Conservation (phyloP, 2,888 invertebrate genomes). For the Coenonympha glycerion region DNA sequence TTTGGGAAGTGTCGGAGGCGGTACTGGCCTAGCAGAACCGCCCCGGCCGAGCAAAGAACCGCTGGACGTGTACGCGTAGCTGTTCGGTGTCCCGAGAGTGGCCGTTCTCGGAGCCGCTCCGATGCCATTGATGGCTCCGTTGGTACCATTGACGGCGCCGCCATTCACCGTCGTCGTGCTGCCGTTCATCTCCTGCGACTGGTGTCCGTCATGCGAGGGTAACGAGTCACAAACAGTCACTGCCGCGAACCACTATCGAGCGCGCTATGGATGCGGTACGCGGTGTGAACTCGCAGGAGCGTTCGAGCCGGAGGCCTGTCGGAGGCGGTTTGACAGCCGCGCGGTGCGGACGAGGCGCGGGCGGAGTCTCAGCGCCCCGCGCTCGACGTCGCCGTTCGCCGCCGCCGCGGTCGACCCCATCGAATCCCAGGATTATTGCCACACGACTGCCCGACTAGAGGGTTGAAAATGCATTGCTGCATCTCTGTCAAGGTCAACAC, state of each 20-base stretch:
- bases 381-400: conserved; percentile 47
- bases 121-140: conserved; percentile 63
- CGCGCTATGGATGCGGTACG: conserved; percentile 53
- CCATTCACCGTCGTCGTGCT: conserved; percentile 73
- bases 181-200: conserved; percentile 70
- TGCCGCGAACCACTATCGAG: conserved; percentile 57
- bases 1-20: conserved; percentile 86
- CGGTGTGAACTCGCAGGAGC: too few relatives aligned
- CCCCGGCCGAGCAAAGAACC: conserved; percentile 77
- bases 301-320: conserved; percentile 72
- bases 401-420: conserved; percentile 46
- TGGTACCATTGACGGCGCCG: conserved; percentile 68
- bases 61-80: conserved; percentile 79
- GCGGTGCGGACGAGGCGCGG: conserved; percentile 54
- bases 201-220: conserved; percentile 65
- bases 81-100: conserved; percentile 74
- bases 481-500: conserved; percentile 64
- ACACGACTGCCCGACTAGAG: conserved; percentile 53
- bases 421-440: conserved; percentile 55
- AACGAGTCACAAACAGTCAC: conserved; percentile 65
- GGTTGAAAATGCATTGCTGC: conserved; percentile 69
- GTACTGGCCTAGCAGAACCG: conserved; percentile 81
- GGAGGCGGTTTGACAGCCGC: conserved; percentile 74
- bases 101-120: conserved; percentile 68
- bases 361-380: conserved; percentile 41